Evolutionary conservation across 2,888 invertebrate genomes (phyloP).

Genomic region (Lysandra bellargus): DNA sequence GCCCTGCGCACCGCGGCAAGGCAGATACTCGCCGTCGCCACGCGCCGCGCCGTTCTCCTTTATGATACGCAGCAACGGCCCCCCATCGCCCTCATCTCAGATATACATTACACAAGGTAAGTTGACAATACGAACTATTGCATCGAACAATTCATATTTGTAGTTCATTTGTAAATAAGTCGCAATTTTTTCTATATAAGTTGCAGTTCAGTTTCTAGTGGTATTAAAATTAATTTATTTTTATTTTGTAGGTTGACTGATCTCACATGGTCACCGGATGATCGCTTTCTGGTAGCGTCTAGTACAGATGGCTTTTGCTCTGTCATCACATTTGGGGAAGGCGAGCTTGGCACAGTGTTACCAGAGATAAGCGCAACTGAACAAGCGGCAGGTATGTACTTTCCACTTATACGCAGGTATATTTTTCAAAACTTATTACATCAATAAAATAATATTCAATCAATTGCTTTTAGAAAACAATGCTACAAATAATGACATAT

Average conservation of each 20-base stretch:
- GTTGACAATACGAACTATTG: neutral
- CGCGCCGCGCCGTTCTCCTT: conserved; percentile 87
- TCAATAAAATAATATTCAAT: neutral
- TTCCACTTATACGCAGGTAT: neutral
- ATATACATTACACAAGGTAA: conserved; percentile 72
- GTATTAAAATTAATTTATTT: neutral
- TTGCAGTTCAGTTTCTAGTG: too few species aligned
- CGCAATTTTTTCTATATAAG: neutral
- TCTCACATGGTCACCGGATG: conserved; percentile 66
- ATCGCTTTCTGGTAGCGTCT: conserved; percentile 60
- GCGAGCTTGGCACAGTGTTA: conserved; percentile 59
- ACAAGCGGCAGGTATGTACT: conserved; percentile 31
- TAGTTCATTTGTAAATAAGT: neutral
- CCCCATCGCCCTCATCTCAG: conserved; percentile 64
- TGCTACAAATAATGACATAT: conserved; percentile 50
- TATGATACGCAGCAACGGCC: conserved; percentile 72
- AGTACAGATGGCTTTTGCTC: conserved; percentile 76
- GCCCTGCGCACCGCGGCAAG: conserved; percentile 86
- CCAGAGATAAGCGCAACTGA: conserved; percentile 45
- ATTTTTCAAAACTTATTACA: neutral
- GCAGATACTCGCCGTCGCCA: conserved; percentile 94
- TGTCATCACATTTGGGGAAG: conserved; percentile 57
- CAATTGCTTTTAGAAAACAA: conserved; percentile 51
- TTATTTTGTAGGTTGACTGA: conserved; percentile 60
- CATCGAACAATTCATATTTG: neutral